phyloP scores from a whole-genome alignment of 2,113 vertebrate species.

The Megaceryle maxima region DNA sequence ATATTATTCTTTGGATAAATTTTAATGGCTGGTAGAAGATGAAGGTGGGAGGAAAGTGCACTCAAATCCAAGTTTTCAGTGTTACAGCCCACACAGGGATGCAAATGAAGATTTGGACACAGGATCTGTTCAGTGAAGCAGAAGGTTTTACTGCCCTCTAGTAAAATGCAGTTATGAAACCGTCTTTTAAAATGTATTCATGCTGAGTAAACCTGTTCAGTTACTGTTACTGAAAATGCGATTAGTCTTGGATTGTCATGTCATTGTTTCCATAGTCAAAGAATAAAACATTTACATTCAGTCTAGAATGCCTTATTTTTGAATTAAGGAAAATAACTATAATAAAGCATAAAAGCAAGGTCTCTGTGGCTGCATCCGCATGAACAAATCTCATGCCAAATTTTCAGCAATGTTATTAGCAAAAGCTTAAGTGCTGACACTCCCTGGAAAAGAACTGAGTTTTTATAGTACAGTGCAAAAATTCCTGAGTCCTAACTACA shows the following conservation, averaged over 20 bases:
- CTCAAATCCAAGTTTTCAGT: constrained; percentile 38
- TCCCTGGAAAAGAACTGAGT: background rate
- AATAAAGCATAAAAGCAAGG: constrained; percentile 10
- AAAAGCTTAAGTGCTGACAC: background rate
- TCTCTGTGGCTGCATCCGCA: background rate
- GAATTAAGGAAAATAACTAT: constrained; percentile 16
- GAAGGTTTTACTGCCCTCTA: constrained; percentile 72
- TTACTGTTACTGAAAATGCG: constrained; percentile 25
- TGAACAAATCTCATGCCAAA: background rate
- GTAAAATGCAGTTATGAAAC: constrained; percentile 53
- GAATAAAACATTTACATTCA: background rate
- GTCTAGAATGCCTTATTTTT: constrained; percentile 20
- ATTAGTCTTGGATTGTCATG: constrained; percentile 39
- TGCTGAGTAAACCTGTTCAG: constrained; percentile 38
- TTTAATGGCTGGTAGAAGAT: constrained; percentile 49
- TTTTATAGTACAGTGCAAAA: background rate
- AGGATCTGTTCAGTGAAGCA: constrained; percentile 15
- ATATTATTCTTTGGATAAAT: constrained; percentile 26
- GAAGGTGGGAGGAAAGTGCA: constrained; percentile 40
- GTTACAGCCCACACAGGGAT: constrained; percentile 38
- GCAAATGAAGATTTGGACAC: constrained; percentile 58
- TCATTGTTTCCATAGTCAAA: constrained; percentile 19
- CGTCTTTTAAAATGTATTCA: constrained; percentile 36
- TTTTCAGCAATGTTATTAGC: background rate
- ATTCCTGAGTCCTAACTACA: background rate